Base-by-base conservation (phyloP, 2,113 vertebrate genomes). In the Megaceryle maxima region DNA sequence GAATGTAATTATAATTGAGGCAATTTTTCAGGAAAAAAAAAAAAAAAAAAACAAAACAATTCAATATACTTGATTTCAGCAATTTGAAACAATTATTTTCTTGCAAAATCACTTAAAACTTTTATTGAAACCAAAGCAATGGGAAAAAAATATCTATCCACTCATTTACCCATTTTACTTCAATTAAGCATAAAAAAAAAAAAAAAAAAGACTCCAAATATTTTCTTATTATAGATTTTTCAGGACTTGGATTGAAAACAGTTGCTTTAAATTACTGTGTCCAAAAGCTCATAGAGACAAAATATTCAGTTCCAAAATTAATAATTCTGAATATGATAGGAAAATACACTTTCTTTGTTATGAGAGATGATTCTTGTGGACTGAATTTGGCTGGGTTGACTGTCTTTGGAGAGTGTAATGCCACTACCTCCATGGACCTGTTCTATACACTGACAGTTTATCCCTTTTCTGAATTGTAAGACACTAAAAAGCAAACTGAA, bases 101-200 rank as follows among this genome's bases (percentile, higher is more conserved):
- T 83, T 89, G 78, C 44, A 82, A 85, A 55, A 48, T 4, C 14
- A 16, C 7, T 91, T 67, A 29, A 70, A 60, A 51, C 51, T 29
- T 1, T 55, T 72, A 48, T 59, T 80, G 50, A 73, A 84, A 59
- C 0, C 0, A 3, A 53, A 51, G 1, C 2, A 72, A 59, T 4
- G 10, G 0, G 13, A 77, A 88, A 53, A 37, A 78, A 66, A 69
- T 9, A 33, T 19, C 43, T 67, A 7, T 48, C 35, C 26, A 21
- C 5, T 63, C 10, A 35, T 59, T 31, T 70, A 53, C 48, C 11
- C 7, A 39, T 51, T 81, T 69, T 46, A 81, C 77, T 73, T 77
- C 33, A 73, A 8, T 39, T 31, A 79, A 70, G 66, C 1, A 2
- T 31, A 33, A 19, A 62, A 24, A 66, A 41, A 41, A 24, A 66